phyloP scores from a whole-genome alignment of 1,140 invertebrate genomes.

The Himalopsyche phryganea region DNA sequence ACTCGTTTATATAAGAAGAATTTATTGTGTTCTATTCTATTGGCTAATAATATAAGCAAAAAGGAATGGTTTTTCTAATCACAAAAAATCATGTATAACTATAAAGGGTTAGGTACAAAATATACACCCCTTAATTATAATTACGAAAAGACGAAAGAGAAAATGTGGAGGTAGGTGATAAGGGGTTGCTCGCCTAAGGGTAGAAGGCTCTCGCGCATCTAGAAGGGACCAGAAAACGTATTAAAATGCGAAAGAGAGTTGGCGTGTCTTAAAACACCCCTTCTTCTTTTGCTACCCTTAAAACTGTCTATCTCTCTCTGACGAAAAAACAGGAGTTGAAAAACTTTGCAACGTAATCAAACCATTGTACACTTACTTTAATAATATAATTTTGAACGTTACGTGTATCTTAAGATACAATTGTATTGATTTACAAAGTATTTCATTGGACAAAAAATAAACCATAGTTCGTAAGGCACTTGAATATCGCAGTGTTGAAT shows the following conservation, averaged over 20 bases:
- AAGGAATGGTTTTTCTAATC: background rate
- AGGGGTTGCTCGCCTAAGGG: conserved; percentile 16
- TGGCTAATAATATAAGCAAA: no score
- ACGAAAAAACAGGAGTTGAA: no score
- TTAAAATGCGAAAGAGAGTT: conserved; percentile 36
- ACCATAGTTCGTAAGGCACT: no score
- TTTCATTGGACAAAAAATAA: no score
- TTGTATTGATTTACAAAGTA: no score
- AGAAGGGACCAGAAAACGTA: conserved; percentile 32
- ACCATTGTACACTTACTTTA: no score
- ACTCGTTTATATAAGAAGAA: no score
- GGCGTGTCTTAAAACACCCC: conserved; percentile 29
- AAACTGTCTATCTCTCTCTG: background rate
- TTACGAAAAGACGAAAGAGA: conserved; percentile 32
- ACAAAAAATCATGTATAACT: conserved; percentile 1
- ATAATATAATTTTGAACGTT: no score
- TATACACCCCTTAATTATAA: conserved; percentile 34
- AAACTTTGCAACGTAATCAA: no score
- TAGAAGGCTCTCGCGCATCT: conserved; percentile 2
- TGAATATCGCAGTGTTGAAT: no score
- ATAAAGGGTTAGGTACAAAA: conserved; percentile 27
- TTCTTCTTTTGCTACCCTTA: background rate
- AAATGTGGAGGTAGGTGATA: conserved; percentile 14
- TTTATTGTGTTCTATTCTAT: no score
- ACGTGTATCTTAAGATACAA: no score